phyloP scores from a whole-genome alignment of 2,113 vertebrate genomes.

The Nanorana parkeri region DNA sequence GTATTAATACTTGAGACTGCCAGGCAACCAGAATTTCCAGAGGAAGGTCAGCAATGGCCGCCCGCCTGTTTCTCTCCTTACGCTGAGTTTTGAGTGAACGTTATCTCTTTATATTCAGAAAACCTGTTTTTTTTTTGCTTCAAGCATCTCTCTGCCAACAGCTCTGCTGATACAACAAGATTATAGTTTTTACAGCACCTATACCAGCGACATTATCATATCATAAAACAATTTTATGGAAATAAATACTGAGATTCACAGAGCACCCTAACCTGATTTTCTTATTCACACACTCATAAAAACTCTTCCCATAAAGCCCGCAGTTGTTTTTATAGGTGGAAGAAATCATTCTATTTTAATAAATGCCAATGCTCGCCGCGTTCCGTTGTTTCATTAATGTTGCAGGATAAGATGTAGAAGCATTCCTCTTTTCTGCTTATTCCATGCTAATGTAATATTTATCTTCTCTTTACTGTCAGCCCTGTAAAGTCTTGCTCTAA shows the following conservation, averaged over 20 bases:
- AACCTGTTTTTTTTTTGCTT: background rate
- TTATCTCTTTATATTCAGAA: too few relatives aligned
- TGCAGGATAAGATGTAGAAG: background rate
- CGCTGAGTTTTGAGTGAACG: too few relatives aligned
- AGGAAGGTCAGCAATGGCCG: too few relatives aligned
- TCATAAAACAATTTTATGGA: constrained; percentile 7
- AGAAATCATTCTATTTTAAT: background rate
- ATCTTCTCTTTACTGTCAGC: background rate
- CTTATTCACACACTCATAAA: background rate
- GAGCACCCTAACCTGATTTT: background rate
- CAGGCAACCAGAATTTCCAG: too few relatives aligned
- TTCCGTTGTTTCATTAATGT: constrained; percentile 9
- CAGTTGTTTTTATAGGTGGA: background rate
- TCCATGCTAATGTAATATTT: background rate
- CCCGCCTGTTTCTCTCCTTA: too few relatives aligned
- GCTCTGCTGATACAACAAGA: background rate
- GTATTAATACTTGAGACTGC: too few relatives aligned
- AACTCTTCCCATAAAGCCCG: background rate
- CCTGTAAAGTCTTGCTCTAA: constrained; percentile 14
- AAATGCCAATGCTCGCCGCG: background rate
- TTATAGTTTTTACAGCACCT: background rate
- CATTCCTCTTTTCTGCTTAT: too few relatives aligned
- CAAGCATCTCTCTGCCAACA: background rate
- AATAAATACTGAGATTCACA: constrained; percentile 8
- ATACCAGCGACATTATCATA: background rate